Conservation (phyloP, 2,888 invertebrate genomes). For the Chalcis sispes region DNA sequence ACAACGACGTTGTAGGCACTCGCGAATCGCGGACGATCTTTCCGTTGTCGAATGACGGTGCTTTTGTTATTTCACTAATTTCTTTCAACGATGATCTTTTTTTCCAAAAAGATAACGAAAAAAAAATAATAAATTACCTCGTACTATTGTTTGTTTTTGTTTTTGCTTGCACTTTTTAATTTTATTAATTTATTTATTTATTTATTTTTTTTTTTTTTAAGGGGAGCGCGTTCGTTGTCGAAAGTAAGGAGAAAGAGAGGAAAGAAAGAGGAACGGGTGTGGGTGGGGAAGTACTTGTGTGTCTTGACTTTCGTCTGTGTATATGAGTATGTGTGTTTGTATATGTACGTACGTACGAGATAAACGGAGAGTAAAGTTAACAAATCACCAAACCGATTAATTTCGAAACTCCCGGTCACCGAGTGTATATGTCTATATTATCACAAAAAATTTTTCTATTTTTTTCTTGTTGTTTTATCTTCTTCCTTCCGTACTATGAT, state of each 20-base stretch:
- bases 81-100: no score
- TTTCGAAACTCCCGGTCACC: no score
- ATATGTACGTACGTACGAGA: no score
- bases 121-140: no score
- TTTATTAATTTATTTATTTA: neutral
- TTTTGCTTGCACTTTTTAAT: neutral
- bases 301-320: no score
- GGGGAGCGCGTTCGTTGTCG: no score
- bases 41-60: conserved; percentile 48
- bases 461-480: neutral
- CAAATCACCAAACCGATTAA: no score
- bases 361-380: no score
- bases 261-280: neutral
- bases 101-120: no score
- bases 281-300: neutral
- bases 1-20: conserved; percentile 42
- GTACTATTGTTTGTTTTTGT: neutral
- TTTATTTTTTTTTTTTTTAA: neutral
- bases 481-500: neutral
- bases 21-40: conserved; percentile 48
- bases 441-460: no score
- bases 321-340: no score
- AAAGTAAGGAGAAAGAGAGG: conserved; percentile 5
- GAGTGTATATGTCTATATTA: no score
- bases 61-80: neutral